Percentiles rank a stretch among this genome's conserved stretches.
Conservation (phyloP, 1,140 invertebrate genomes). For the Ditylenchus dipsaci region DNA sequence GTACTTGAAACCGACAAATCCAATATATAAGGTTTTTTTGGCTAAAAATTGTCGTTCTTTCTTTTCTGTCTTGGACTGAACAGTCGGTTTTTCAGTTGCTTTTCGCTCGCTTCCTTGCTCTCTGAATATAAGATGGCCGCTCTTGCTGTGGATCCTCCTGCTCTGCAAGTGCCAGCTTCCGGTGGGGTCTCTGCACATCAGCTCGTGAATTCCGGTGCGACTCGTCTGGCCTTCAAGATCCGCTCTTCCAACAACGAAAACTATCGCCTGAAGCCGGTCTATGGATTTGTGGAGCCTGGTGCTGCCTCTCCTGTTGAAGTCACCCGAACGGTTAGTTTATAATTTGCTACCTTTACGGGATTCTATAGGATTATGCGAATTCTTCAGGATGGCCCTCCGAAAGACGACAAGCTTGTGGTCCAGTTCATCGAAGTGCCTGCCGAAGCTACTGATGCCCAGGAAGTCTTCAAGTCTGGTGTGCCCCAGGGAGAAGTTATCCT, state of each 20-base stretch:
- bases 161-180: constrained; percentile 20
- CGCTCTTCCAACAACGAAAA: constrained; percentile 52
- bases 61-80: too few relatives aligned
- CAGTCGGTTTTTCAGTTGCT: too few relatives aligned
- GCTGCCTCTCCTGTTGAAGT: constrained; percentile 27
- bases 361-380: neutral
- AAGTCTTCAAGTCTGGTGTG: constrained; percentile 32
- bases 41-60: too few relatives aligned
- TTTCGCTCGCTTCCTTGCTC: too few relatives aligned
- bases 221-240: constrained; percentile 49
- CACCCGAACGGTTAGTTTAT: constrained; percentile 36
- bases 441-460: constrained; percentile 40
- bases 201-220: constrained; percentile 15
- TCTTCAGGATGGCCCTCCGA: constrained; percentile 37
- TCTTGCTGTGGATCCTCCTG: constrained; percentile 28
- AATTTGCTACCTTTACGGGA: neutral
- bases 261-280: constrained; percentile 48
- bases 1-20: too few relatives aligned
- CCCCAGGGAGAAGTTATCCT: constrained; percentile 38
- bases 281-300: constrained; percentile 45
- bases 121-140: neutral
- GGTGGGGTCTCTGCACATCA: constrained; percentile 27
- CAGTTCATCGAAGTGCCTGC: constrained; percentile 35
- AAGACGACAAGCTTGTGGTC: constrained; percentile 47
- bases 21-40: too few relatives aligned